Conservation (phyloP, 2,113 vertebrate species). For the Sphyrna mokarran region DNA sequence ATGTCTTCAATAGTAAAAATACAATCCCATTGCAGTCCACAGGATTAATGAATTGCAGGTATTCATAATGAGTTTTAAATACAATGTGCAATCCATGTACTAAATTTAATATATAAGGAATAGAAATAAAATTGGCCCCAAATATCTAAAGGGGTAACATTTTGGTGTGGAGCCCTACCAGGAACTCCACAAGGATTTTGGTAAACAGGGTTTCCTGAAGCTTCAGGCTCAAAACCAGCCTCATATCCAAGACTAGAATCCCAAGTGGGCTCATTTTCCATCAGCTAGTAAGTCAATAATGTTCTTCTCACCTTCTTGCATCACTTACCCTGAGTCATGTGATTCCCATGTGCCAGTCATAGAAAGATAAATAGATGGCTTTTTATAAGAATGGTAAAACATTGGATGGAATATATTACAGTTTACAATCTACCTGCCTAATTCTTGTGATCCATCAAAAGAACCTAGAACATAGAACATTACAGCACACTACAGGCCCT, state of each 20-base stretch:
- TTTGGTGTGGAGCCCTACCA: background rate
- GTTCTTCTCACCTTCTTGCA: too few species aligned
- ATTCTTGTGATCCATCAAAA: background rate
- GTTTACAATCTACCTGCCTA: background rate
- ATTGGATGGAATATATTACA: background rate
- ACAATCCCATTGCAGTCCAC: background rate
- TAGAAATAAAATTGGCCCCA: background rate
- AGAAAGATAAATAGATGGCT: background rate
- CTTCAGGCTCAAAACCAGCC: too few species aligned
- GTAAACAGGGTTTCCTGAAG: too few species aligned
- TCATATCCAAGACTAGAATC: too few species aligned
- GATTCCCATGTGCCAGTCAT: background rate
- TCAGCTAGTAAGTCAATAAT: too few species aligned
- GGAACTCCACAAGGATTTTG: background rate
- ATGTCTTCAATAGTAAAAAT: background rate
- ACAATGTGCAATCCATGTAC: background rate
- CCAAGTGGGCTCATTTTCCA: too few species aligned
- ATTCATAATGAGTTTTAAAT: background rate
- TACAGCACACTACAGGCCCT: too few species aligned
- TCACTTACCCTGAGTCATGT: background rate
- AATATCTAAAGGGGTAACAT: background rate
- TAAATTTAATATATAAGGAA: background rate
- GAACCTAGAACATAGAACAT: too few species aligned
- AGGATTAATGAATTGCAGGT: background rate
- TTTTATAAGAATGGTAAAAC: background rate